Evolutionary conservation across 2,888 invertebrate genomes (phyloP).

Genomic region (Argyresthia albistria): DNA sequence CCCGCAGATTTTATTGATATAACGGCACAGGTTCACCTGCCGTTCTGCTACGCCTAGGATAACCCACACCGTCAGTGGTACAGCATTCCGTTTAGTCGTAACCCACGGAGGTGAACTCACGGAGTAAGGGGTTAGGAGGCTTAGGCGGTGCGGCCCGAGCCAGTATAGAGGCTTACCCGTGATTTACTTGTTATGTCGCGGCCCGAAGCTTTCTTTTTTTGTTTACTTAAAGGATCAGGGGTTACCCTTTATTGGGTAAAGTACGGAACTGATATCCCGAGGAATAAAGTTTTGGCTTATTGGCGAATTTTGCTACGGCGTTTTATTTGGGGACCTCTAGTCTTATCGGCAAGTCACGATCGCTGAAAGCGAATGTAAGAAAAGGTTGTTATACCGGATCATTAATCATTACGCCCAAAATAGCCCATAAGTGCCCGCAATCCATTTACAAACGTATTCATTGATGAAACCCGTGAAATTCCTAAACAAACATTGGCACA

Average conservation of each 20-base stretch:
- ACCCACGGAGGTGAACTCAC: background rate
- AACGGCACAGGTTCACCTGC: background rate
- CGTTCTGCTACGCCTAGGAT: background rate
- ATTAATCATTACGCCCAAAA: slow-evolving; percentile 50
- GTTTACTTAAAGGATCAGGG: slow-evolving; percentile 69
- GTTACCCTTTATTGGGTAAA: slow-evolving; percentile 68
- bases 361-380: background rate
- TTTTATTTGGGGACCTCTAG: background rate
- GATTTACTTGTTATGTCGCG: slow-evolving; percentile 62
- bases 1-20: too few relatives aligned
- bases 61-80: background rate
- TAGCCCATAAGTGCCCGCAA: slow-evolving; percentile 65
- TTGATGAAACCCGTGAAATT: slow-evolving; percentile 46
- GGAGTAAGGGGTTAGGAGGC: slow-evolving; percentile 29
- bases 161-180: slow-evolving; percentile 59
- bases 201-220: slow-evolving; percentile 50
- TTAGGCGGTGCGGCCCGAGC: slow-evolving; percentile 35
- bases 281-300: slow-evolving; percentile 56
- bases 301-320: slow-evolving; percentile 16
- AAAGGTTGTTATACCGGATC: slow-evolving; percentile 19
- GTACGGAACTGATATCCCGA: slow-evolving; percentile 62
- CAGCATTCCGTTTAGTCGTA: too few relatives aligned
- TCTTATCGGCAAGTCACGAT: background rate
- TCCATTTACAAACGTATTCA: slow-evolving; percentile 25
- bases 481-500: slow-evolving; percentile 39